phyloP scores from a whole-genome alignment of 2,888 invertebrate species.

The Antitype chi region DNA sequence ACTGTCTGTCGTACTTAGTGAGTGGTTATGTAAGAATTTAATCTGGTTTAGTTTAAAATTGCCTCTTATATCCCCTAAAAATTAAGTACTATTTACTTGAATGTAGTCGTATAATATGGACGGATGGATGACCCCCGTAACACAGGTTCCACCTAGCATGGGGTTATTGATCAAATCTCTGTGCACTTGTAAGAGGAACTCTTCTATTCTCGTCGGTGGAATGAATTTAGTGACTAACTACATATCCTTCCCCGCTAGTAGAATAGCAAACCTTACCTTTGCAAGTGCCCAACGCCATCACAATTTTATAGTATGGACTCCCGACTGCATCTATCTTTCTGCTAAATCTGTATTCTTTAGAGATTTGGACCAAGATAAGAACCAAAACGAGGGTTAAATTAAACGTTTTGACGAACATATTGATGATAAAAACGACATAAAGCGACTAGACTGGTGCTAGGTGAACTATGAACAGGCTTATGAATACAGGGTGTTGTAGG shows the following conservation, averaged over 20 bases:
- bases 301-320: conserved; percentile 79
- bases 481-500: not conserved
- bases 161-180: no score
- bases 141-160: no score
- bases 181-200: not conserved
- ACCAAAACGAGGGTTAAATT: conserved; percentile 22
- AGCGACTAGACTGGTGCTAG: not conserved
- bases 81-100: no score
- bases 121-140: no score
- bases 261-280: conserved; percentile 71
- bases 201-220: not conserved
- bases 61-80: no score
- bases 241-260: not conserved
- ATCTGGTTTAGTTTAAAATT: no score
- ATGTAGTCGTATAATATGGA: no score
- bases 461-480: conserved; percentile 1
- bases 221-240: not conserved
- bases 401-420: conserved; percentile 32
- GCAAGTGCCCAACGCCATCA: conserved; percentile 79
- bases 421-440: not conserved
- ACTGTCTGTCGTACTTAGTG: no score
- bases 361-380: conserved; percentile 23
- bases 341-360: conserved; percentile 60
- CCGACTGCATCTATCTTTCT: conserved; percentile 76
- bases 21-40: not conserved